Conservation (phyloP, 2,113 vertebrate species). For the Silurus glanis region DNA sequence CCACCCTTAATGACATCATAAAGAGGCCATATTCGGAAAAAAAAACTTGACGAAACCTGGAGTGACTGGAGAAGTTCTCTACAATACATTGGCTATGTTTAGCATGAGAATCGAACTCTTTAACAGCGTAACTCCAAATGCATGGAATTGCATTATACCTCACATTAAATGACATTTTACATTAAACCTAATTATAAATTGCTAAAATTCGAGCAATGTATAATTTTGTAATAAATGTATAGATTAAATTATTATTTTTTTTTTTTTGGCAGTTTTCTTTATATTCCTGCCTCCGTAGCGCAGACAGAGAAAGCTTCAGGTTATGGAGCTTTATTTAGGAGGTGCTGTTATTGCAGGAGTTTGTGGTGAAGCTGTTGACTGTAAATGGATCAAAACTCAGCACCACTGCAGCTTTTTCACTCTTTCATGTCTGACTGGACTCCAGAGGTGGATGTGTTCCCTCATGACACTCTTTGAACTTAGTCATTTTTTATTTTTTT, state of each 20-base stretch:
- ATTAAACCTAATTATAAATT: too few species aligned
- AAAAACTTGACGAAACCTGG: too few species aligned
- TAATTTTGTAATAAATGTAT: neutral
- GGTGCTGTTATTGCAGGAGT: neutral
- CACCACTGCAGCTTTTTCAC: neutral
- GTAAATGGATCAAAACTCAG: neutral
- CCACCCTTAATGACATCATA: too few species aligned
- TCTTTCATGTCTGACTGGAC: constrained; percentile 1
- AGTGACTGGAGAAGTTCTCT: too few species aligned
- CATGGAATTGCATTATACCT: too few species aligned
- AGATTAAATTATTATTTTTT: neutral
- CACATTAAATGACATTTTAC: too few species aligned
- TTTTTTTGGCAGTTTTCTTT: neutral
- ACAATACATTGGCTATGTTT: too few species aligned
- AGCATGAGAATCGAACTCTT: too few species aligned
- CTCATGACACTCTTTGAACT: constrained; percentile 10
- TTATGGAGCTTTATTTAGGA: neutral
- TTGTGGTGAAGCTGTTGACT: neutral
- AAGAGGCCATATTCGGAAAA: too few species aligned
- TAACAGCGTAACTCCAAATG: too few species aligned
- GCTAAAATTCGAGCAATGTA: neutral
- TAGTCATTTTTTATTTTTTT: neutral
- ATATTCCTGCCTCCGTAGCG: neutral
- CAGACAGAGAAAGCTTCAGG: neutral
- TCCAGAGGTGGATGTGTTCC: constrained; percentile 3